Conservation (phyloP, 2,888 invertebrate genomes). For the Leucophenga montana region DNA sequence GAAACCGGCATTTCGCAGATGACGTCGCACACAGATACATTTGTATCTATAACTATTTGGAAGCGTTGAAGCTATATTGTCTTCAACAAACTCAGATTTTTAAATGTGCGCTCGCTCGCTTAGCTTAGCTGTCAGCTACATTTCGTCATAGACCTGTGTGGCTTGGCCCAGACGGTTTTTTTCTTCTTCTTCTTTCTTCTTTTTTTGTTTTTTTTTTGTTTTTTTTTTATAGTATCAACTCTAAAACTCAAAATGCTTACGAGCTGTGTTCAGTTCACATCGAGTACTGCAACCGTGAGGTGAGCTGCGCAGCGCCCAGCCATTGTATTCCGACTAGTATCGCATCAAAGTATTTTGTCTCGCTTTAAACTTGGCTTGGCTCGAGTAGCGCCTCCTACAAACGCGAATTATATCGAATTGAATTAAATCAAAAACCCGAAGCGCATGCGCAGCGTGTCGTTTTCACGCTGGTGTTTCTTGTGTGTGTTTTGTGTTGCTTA, state of each 20-base stretch:
- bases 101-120: not conserved
- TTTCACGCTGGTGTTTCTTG: not conserved
- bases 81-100: not conserved
- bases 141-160: not conserved
- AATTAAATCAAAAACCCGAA: constrained; percentile 7
- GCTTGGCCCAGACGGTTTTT: not conserved
- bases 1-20: constrained; percentile 29
- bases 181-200: too few relatives aligned
- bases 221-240: too few relatives aligned
- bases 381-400: constrained; percentile 45
- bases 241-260: constrained; percentile 3
- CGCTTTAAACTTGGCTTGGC: too few relatives aligned
- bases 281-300: constrained; percentile 57
- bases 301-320: too few relatives aligned
- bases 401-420: constrained; percentile 20
- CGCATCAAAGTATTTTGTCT: too few relatives aligned
- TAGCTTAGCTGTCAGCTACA: not conserved
- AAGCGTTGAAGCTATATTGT: not conserved
- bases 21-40: constrained; percentile 6
- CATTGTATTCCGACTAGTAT: constrained; percentile 44
- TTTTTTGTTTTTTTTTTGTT: too few relatives aligned
- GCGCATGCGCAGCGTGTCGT: constrained; percentile 2
- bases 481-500: not conserved
- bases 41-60: not conserved
- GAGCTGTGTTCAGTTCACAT: constrained; percentile 54